Conservation (phyloP, 2,888 invertebrate genomes). For the Argyra leucocephala region DNA sequence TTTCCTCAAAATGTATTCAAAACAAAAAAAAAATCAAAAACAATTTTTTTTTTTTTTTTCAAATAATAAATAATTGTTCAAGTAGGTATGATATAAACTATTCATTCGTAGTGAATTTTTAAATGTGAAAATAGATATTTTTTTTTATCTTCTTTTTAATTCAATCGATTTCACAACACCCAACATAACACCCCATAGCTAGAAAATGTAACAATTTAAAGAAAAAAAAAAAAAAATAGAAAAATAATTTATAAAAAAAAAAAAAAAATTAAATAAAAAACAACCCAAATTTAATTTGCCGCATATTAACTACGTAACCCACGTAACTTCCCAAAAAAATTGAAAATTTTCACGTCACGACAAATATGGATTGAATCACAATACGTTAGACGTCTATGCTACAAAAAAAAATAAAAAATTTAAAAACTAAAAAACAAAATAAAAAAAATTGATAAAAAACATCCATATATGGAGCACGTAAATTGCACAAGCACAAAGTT, state of each 20-base stretch:
- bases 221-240: not conserved
- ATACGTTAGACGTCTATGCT: not conserved
- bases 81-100: too few relatives aligned
- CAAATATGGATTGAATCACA: not conserved
- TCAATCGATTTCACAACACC: too few relatives aligned
- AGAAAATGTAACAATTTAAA: not conserved
- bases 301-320: not conserved
- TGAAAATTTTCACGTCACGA: constrained; percentile 6
- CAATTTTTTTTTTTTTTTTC: too few relatives aligned
- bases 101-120: too few relatives aligned
- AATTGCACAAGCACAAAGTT: not conserved
- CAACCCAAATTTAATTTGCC: not conserved
- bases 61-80: too few relatives aligned
- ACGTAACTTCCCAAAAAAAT: not conserved
- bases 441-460: too few relatives aligned
- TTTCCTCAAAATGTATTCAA: too few relatives aligned
- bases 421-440: too few relatives aligned
- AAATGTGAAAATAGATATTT: too few relatives aligned
- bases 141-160: too few relatives aligned
- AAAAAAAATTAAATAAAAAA: not conserved
- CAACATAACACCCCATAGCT: not conserved
- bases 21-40: too few relatives aligned
- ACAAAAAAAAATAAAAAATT: not conserved
- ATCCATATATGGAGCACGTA: not conserved
- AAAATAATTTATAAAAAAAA: not conserved